phyloP scores from a whole-genome alignment of 2,888 invertebrate species.

The Mythimna impura region DNA sequence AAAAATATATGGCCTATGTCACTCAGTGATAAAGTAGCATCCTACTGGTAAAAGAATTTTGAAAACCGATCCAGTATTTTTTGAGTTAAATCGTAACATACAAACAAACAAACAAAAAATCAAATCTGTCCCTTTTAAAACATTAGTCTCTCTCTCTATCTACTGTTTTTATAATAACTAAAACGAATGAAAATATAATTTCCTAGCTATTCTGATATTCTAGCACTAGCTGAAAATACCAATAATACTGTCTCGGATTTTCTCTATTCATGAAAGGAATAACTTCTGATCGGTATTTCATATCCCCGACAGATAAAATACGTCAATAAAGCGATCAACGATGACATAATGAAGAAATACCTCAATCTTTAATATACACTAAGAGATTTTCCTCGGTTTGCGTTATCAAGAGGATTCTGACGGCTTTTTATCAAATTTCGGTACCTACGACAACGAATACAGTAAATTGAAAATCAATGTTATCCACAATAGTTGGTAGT shows the following conservation, averaged over 20 bases:
- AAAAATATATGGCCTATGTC: too few species aligned
- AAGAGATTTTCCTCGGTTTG: constrained; percentile 25
- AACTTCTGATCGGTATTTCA: constrained; percentile 35
- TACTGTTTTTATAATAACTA: too few species aligned
- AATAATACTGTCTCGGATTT: constrained; percentile 5
- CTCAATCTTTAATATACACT: constrained; percentile 15
- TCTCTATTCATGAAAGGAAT: constrained; percentile 10
- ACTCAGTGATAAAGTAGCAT: too few species aligned
- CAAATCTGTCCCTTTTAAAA: too few species aligned
- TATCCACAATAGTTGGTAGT: constrained; percentile 19
- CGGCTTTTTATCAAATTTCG: constrained; percentile 53
- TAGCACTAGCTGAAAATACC: constrained; percentile 12
- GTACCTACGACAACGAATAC: constrained; percentile 14
- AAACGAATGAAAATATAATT: neutral
- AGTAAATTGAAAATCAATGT: constrained; percentile 59
- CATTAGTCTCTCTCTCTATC: too few species aligned
- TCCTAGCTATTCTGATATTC: constrained; percentile 10
- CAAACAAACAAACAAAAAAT: too few species aligned
- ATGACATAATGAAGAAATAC: constrained; percentile 36
- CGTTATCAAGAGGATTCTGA: constrained; percentile 22
- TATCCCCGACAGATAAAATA: constrained; percentile 17
- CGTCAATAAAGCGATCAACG: constrained; percentile 17
- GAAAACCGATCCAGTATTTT: too few species aligned
- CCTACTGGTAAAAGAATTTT: too few species aligned
- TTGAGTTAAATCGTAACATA: too few species aligned